Evolutionary conservation across 2,888 invertebrate species (phyloP).

Genomic region (Aleiodes alternator): DNA sequence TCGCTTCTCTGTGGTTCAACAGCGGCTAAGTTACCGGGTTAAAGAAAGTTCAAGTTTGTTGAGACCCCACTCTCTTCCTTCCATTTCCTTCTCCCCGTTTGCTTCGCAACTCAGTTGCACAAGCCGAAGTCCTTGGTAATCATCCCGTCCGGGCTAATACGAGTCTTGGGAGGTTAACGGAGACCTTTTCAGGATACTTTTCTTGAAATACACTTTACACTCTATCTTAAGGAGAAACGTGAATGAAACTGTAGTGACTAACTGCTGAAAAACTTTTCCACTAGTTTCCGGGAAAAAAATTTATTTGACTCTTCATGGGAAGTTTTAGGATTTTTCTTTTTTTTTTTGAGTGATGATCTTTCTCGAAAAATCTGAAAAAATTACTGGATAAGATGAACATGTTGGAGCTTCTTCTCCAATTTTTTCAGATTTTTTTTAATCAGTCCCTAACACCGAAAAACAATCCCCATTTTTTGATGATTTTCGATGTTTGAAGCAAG

Average conservation of each 20-base stretch:
- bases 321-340: neutral
- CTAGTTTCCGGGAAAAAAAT: slow-evolving; percentile 14
- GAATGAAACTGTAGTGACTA: slow-evolving; percentile 43
- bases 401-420: neutral
- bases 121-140: slow-evolving; percentile 52
- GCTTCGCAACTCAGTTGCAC: neutral
- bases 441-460: no score
- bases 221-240: slow-evolving; percentile 1
- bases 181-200: slow-evolving; percentile 11
- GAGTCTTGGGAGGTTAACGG: slow-evolving; percentile 54
- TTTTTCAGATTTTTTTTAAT: no score
- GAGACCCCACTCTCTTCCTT: slow-evolving; percentile 50
- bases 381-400: neutral
- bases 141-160: slow-evolving; percentile 61
- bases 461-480: no score
- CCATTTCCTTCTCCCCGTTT: neutral
- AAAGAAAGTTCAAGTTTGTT: slow-evolving; percentile 62
- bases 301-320: neutral
- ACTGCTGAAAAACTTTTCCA: slow-evolving; percentile 64
- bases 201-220: slow-evolving; percentile 17
- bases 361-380: no score
- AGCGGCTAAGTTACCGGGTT: slow-evolving; percentile 59
- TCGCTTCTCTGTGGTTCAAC: slow-evolving; percentile 58
- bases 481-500: no score
- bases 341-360: no score